Evolutionary conservation across 2,888 invertebrate species (phyloP), one percentile per base, ranked within the genome.

Genomic region (Mechanitis mazaeus): DNA sequence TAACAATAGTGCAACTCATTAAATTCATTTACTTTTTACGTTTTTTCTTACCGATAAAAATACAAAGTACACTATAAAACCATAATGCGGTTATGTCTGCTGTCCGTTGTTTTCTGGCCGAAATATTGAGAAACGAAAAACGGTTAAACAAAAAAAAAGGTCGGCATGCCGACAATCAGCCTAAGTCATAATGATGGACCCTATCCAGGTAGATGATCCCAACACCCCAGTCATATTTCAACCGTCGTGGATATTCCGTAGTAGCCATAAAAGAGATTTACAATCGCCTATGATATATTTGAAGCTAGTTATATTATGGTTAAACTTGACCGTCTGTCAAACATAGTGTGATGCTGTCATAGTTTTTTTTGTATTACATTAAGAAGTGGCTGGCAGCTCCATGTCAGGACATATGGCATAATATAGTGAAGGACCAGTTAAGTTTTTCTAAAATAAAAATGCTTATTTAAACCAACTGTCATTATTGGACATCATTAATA

Each of bases 251-350:
- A 80, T 81, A 79, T 77, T 75, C 76, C 75, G 75, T 83, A 76
- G 85, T 79, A 83, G 84, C 84, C 79, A 85, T 88, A 86, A 88
- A 87, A 81, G 79, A 84, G 85, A 86, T 87, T 90, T 88, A 89
- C 84, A 87, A 88, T 87, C 81, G 79, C 59, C 61, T 59, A 78
- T 78, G 77, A 75, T 78, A 76, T 82, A 89, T 89, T 85, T 80
- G 81, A 83, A 78, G 78, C 83, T 87, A 85, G 87, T 90, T 90
- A 85, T 50, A 31, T 50, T 7, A 50, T 79, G 71, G 68, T 71
- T 61, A 64, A 78, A 79, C 83, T 80, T 83, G 84, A 84, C 84
- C 85, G 85, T 85, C 80, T 84, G 82, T 81, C 84, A 79, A 80
- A 80, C 73, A 80, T 84, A 83, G 47, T 47, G 50, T 50, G 50